A percentile compares a stretch with the other conserved stretches of the same genome.
Evolutionary conservation across 2,797 vertebrate genomes (phyloP).

Genomic region (Poecilia picta): DNA sequence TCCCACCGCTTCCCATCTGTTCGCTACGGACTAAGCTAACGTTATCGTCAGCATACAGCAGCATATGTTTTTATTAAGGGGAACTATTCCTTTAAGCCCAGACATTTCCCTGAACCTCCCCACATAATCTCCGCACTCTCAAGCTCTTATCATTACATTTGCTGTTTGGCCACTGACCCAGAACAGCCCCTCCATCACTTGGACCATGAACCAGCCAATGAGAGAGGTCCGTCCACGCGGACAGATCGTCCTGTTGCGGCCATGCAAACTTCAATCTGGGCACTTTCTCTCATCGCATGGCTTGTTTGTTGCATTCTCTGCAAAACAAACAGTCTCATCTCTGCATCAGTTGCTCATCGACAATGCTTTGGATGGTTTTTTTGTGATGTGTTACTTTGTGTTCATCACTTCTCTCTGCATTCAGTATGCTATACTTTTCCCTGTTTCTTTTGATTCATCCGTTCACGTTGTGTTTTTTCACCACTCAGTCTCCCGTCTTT

Average conservation of each 20-base stretch:
- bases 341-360: slow-evolving; percentile 10
- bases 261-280: slow-evolving; percentile 26
- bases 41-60: slow-evolving; percentile 5
- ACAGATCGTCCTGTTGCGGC: background rate
- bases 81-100: slow-evolving; percentile 29
- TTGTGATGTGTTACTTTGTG: slow-evolving; percentile 33
- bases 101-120: background rate
- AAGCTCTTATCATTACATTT: slow-evolving; percentile 23
- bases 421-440: slow-evolving; percentile 8
- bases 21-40: slow-evolving; percentile 22
- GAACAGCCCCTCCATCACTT: slow-evolving; percentile 13
- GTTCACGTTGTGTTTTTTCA: background rate
- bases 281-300: slow-evolving; percentile 42
- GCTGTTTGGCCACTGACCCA: background rate
- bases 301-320: slow-evolving; percentile 45
- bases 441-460: slow-evolving; percentile 12
- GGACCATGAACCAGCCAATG: slow-evolving; percentile 48
- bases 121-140: slow-evolving; percentile 8
- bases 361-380: slow-evolving; percentile 6
- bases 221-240: slow-evolving; percentile 24
- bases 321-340: slow-evolving; percentile 4
- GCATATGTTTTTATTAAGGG: slow-evolving; percentile 25
- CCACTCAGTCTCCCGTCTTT: background rate
- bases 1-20: slow-evolving; percentile 3
- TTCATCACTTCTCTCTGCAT: slow-evolving; percentile 10